Evolutionary conservation across 2,888 invertebrate genomes (phyloP), one percentile per base, ranked within the genome.

Genomic region (Heliconius sara): DNA sequence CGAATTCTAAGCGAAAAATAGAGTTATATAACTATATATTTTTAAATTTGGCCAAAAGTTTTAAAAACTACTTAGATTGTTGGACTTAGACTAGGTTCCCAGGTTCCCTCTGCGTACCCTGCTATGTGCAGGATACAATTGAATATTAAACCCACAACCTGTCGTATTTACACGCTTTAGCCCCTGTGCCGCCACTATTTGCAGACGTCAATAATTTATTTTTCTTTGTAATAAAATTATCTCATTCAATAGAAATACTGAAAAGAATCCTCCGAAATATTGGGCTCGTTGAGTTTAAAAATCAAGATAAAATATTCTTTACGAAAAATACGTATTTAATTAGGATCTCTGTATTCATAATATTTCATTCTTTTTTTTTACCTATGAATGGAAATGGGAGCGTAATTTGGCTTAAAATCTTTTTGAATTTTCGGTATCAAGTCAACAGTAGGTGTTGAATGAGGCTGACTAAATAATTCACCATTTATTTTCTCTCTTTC

Each of bases 261-360:
- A 73, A 60, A 73, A 34, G 34, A 57, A 57, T 60, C 12, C 57
- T n/a, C 34, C n/a, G 60, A 73, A 73, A 73, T 73, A 57, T 73
- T 73, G 22, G n/a, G 30, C 72, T 73, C n/a, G 34, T 73, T 73
- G 57, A 34, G 39, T 1, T n/a, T 34, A 73, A 73, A 57, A 73
- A 60, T 12, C 57, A 30, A 22, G 27, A 72, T 22, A 16, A 52
- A 72, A 72, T 72, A 72, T 72, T 72, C 22, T 73, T 60, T n/a
- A 57, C 34, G 57, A 30, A 73, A 73, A 34, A 60, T 73, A 57
- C 30, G 57, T 60, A 57, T 73, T 73, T 73, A 73, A 73, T 73
- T 73, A 73, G 57, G 57, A 57, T 30, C 34, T n/a, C 57, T 60
- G 57, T 68, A 68, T 73, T 73, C 57, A 73, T 34, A n/a, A 73